Conservation (phyloP, 2,888 invertebrate genomes). For the Nemurella pictetii region DNA sequence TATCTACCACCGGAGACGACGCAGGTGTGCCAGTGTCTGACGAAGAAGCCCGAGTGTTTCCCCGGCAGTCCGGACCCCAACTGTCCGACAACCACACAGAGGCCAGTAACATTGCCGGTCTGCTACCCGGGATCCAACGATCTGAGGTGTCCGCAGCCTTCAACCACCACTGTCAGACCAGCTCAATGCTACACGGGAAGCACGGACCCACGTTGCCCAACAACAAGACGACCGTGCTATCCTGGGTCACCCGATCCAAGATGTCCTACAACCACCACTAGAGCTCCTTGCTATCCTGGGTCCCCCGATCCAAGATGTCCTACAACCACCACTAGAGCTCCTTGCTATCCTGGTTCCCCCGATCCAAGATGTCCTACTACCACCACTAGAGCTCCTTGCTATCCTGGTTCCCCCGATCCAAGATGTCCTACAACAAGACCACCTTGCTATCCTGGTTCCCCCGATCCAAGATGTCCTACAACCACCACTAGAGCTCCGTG, state of each 20-base stretch:
- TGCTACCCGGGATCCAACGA: constrained; percentile 49
- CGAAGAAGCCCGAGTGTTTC: constrained; percentile 48
- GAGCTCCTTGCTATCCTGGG: constrained; percentile 46
- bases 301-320: constrained; percentile 43
- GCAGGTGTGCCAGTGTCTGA: constrained; percentile 47
- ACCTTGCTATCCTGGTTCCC: constrained; percentile 48
- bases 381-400: not conserved
- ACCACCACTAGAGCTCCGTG: constrained; percentile 38
- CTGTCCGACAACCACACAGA: constrained; percentile 36
- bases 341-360: constrained; percentile 45
- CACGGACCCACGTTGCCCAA: constrained; percentile 39
- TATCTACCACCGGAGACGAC: constrained; percentile 6
- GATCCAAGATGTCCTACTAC: constrained; percentile 38
- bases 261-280: constrained; percentile 38
- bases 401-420: constrained; percentile 43
- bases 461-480: constrained; percentile 47
- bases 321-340: constrained; percentile 36
- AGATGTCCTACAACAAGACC: constrained; percentile 47
- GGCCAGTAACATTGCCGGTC: constrained; percentile 39
- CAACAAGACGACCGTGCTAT: constrained; percentile 41
- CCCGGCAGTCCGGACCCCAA: constrained; percentile 45
- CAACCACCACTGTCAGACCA: constrained; percentile 51
- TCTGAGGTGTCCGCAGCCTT: constrained; percentile 50
- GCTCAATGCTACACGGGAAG: constrained; percentile 47
- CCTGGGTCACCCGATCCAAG: constrained; percentile 38